These are phyloP conservation scores for Propithecus deckenii DNA, from an alignment of 2,797 vertebrate species.

Conservation along the genomic window DNA sequence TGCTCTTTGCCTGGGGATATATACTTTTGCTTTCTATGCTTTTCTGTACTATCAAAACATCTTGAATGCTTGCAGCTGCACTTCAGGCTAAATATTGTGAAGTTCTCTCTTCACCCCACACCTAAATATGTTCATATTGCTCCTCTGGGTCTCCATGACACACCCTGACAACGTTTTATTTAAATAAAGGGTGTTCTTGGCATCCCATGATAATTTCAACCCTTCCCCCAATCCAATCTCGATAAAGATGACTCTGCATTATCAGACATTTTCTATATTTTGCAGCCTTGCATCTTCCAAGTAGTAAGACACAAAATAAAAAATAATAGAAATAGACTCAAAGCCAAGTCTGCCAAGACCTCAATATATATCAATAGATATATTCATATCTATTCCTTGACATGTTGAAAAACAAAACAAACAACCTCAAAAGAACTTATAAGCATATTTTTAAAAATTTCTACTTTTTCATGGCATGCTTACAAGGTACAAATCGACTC, in stretches of 20 bases:
- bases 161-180: background rate
- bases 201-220: background rate
- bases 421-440: background rate
- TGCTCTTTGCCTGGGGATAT: slow-evolving; percentile 3
- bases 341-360: background rate
- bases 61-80: background rate
- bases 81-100: background rate
- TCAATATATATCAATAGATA: background rate
- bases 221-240: background rate
- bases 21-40: slow-evolving; percentile 30
- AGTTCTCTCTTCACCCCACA: background rate
- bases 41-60: slow-evolving; percentile 32
- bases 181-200: background rate
- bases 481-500: background rate
- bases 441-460: background rate
- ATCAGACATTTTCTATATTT: background rate
- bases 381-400: background rate
- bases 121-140: background rate
- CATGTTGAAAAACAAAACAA: background rate
- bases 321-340: background rate
- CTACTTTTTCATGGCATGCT: background rate
- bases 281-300: background rate
- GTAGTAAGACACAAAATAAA: background rate
- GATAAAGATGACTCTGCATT: background rate
- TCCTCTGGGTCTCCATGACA: background rate